Conservation (phyloP, 23 tunicate species). For the Halocynthia roretzi region DNA sequence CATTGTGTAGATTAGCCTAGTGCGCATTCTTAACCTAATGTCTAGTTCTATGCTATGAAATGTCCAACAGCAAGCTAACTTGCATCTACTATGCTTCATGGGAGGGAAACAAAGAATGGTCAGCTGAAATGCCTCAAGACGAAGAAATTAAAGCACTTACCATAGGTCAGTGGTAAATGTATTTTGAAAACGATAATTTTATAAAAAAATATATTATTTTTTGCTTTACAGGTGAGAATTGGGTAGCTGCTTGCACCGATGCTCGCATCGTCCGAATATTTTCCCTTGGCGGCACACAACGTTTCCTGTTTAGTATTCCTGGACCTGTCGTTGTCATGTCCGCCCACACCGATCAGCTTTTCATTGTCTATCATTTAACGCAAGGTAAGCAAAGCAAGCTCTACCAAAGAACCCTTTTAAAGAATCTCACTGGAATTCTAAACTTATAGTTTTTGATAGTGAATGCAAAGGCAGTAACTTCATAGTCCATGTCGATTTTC, state of each 20-base stretch:
- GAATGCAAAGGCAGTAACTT: too few relatives aligned
- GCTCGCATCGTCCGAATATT: constrained; percentile 66
- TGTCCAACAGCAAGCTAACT: constrained; percentile 47
- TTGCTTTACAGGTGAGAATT: constrained; percentile 53
- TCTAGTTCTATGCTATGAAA: too few relatives aligned
- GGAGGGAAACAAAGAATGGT: constrained; percentile 97
- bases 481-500: not conserved
- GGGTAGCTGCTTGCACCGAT: constrained; percentile 83
- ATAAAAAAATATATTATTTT: not conserved
- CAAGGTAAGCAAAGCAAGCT: constrained; percentile 36
- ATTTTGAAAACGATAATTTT: not conserved
- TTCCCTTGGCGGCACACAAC: constrained; percentile 79
- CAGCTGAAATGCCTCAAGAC: constrained; percentile 56
- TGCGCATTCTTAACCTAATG: too few relatives aligned
- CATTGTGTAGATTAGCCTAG: too few relatives aligned
- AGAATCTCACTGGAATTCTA: too few relatives aligned
- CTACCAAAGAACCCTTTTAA: too few relatives aligned
- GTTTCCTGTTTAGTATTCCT: constrained; percentile 73
- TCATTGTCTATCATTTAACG: constrained; percentile 68
- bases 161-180: constrained; percentile 27
- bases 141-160: constrained; percentile 76
- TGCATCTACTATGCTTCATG: constrained; percentile 78
- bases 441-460: too few relatives aligned
- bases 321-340: constrained; percentile 93
- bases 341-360: constrained; percentile 77